These are phyloP conservation scores for Batillaria attramentaria DNA, from an alignment of 1,140 invertebrate species.

Conservation along the genomic window DNA sequence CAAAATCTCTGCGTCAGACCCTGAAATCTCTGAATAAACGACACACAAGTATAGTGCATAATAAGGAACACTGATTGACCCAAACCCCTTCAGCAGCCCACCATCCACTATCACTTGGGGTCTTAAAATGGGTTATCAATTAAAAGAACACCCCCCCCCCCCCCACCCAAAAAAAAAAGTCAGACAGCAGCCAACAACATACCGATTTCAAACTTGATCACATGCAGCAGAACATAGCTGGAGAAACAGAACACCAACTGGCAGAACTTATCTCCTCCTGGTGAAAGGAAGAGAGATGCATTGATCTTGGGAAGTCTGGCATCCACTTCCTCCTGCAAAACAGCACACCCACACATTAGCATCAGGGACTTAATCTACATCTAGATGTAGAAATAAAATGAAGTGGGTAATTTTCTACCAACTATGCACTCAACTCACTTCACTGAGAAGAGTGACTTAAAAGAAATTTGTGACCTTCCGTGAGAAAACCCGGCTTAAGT, in stretches of 20 bases:
- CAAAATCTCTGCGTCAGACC: too few species aligned
- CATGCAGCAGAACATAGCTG: constrained; percentile 55
- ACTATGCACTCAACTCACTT: not conserved
- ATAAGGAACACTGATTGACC: not conserved
- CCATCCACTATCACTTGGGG: not conserved
- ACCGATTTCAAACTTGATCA: constrained; percentile 56
- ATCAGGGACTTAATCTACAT: not conserved
- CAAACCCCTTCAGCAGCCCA: not conserved
- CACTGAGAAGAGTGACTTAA: not conserved
- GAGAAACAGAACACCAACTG: constrained; percentile 57
- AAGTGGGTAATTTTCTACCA: not conserved
- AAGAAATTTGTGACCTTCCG: too few species aligned
- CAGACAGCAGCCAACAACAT: constrained; percentile 28
- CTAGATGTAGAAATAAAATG: not conserved
- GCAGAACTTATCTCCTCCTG: constrained; percentile 62
- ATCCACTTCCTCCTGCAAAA: constrained; percentile 59
- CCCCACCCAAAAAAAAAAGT: not conserved
- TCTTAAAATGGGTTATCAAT: not conserved
- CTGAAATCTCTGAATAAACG: too few species aligned
- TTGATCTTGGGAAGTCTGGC: constrained; percentile 55
- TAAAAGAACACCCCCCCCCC: not conserved
- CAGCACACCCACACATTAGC: too few species aligned
- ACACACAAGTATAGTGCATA: not conserved
- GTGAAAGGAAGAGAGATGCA: constrained; percentile 60
- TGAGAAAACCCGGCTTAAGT: too few species aligned